A percentile compares a stretch with the other conserved stretches of the same genome.
phyloP scores from a whole-genome alignment of 2,113 vertebrate genomes.

The Neoarius graeffei region DNA sequence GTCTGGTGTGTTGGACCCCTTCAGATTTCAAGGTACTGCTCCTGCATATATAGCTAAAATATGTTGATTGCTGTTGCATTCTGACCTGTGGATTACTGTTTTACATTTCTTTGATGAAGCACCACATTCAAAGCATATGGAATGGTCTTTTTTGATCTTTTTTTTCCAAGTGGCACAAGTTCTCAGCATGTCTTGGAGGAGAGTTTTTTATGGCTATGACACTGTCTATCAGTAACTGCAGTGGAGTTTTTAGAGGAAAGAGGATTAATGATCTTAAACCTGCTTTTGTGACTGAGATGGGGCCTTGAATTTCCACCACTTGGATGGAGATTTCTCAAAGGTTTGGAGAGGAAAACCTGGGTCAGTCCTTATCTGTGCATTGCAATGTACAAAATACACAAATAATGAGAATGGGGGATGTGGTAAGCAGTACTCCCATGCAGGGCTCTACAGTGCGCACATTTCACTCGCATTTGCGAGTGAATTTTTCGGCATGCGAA shows the following conservation, averaged over 20 bases:
- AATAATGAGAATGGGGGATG: neutral
- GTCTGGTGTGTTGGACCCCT: neutral
- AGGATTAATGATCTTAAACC: neutral
- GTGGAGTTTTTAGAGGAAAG: neutral
- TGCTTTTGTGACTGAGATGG: neutral
- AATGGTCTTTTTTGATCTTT: neutral
- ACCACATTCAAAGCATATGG: neutral
- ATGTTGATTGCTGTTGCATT: neutral
- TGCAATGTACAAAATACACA: neutral
- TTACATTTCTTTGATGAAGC: neutral
- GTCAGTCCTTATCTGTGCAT: neutral
- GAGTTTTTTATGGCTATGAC: neutral
- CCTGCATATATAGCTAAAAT: neutral
- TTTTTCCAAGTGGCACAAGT: neutral
- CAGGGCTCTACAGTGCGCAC: too few species aligned
- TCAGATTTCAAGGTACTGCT: neutral
- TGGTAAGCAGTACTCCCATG: neutral
- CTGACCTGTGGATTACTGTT: neutral
- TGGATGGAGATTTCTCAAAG: neutral
- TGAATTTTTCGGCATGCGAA: too few species aligned
- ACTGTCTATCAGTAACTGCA: neutral
- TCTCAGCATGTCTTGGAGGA: neutral
- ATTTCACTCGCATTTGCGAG: too few species aligned
- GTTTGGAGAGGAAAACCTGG: neutral
- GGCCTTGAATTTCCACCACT: neutral